phyloP scores from a whole-genome alignment of 2,113 vertebrate genomes.

The Suncus etruscus region DNA sequence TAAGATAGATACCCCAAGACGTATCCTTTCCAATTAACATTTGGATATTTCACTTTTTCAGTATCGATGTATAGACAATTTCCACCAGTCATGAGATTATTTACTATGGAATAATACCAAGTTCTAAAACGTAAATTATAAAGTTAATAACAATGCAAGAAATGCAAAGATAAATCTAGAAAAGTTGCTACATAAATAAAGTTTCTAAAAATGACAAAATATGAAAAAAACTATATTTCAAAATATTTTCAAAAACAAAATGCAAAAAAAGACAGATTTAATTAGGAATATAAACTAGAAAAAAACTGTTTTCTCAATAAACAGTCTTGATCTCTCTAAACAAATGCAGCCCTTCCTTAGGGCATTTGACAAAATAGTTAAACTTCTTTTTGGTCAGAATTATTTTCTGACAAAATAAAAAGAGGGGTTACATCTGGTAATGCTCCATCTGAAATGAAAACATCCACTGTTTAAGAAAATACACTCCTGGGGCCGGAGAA shows the following conservation, averaged over 20 bases:
- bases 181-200: neutral
- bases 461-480: no score
- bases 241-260: neutral
- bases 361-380: no score
- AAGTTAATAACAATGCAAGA: neutral
- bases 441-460: no score
- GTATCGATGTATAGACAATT: constrained; percentile 8
- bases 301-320: no score
- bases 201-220: neutral
- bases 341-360: no score
- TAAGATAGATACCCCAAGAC: no score
- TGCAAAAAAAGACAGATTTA: neutral
- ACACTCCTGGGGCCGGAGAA: no score
- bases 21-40: neutral
- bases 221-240: neutral
- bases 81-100: neutral
- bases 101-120: neutral
- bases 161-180: neutral
- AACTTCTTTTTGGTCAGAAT: no score
- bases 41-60: neutral
- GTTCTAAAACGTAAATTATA: neutral
- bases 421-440: no score
- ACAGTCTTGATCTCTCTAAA: no score
- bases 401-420: no score
- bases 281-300: neutral